phyloP scores from a whole-genome alignment of 2,888 invertebrate genomes.

The Tenthredo amoena region DNA sequence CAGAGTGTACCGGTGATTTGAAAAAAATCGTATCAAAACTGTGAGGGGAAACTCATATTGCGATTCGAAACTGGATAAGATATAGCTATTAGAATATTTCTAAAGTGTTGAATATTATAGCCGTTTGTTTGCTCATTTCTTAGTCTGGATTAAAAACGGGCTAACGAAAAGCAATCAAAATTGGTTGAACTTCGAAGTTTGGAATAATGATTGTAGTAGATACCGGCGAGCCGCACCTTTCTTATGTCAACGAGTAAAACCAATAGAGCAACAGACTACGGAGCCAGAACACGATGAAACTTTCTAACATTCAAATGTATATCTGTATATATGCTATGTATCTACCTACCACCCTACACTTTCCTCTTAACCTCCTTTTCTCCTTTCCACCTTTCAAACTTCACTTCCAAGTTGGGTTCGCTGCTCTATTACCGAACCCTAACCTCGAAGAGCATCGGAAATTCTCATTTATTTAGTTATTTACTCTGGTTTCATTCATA shows the following conservation, averaged over 20 bases:
- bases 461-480: neutral
- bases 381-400: slow-evolving; percentile 4
- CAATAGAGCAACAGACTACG: slow-evolving; percentile 37
- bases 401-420: neutral
- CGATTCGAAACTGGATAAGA: neutral
- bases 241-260: slow-evolving; percentile 32
- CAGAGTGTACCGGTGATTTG: too few relatives aligned
- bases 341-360: slow-evolving; percentile 5
- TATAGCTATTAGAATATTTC: neutral
- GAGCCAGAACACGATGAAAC: slow-evolving; percentile 26
- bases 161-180: neutral
- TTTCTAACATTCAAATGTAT: neutral
- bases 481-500: neutral
- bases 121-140: neutral
- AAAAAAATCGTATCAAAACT: neutral
- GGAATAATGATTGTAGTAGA: neutral
- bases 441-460: neutral
- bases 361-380: slow-evolving; percentile 11
- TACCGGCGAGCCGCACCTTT: slow-evolving; percentile 19
- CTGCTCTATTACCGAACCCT: slow-evolving; percentile 20
- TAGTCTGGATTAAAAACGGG: neutral
- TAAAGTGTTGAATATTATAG: neutral
- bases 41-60: neutral
- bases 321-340: neutral
- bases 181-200: neutral